Conservation (phyloP, 2,797 vertebrate genomes). For the Pseudocheirus occidentalis region DNA sequence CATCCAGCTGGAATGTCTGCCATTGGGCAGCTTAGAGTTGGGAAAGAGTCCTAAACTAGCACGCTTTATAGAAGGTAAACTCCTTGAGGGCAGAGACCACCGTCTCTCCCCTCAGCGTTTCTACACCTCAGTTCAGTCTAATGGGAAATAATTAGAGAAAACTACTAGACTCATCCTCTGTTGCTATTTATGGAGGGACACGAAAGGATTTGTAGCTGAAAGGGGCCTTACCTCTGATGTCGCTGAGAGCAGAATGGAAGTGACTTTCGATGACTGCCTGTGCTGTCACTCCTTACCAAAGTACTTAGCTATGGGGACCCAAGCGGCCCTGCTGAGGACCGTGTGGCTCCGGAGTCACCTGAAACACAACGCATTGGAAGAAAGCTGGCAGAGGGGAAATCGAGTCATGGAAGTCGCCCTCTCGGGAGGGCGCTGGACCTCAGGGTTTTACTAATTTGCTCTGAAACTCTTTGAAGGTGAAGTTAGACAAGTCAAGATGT, state of each 20-base stretch:
- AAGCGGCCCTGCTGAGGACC: no score
- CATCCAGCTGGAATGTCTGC: no score
- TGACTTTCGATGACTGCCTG: neutral
- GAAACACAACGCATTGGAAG: neutral
- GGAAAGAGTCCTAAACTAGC: neutral
- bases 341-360: neutral
- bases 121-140: neutral
- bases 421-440: no score
- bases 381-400: neutral
- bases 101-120: no score
- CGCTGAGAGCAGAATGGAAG: no score
- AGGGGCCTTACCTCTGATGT: neutral
- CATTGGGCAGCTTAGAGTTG: neutral
- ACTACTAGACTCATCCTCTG: no score
- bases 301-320: neutral
- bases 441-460: neutral
- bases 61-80: neutral
- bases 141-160: neutral
- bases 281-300: neutral
- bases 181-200: no score
- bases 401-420: no score
- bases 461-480: neutral
- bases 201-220: no score
- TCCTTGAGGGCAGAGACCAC: no score
- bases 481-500: neutral